phyloP scores from a whole-genome alignment of 1,140 invertebrate genomes.

The Drosophila punjabiensis region DNA sequence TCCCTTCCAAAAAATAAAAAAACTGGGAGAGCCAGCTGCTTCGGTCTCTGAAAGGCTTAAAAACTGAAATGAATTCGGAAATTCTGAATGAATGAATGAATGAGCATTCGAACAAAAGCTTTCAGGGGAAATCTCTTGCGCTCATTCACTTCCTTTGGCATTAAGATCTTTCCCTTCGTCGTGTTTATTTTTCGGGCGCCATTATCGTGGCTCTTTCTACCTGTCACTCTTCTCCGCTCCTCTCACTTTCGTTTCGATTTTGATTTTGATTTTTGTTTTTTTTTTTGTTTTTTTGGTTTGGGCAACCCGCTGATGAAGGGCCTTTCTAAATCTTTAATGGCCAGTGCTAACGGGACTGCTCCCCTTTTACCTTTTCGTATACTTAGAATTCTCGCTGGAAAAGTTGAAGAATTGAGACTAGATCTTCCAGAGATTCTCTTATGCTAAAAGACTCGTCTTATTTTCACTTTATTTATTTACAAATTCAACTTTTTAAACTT shows the following conservation, averaged over 20 bases:
- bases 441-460: neutral
- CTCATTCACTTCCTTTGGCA: constrained; percentile 11
- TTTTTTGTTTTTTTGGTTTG: neutral
- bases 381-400: constrained; percentile 12
- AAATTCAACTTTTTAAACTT: neutral
- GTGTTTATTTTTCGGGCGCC: constrained; percentile 12
- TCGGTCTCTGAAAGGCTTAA: neutral
- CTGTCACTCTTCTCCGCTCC: constrained; percentile 40
- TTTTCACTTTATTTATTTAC: neutral
- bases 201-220: constrained; percentile 24
- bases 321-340: constrained; percentile 58
- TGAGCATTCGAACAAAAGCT: constrained; percentile 7
- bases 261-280: constrained; percentile 1
- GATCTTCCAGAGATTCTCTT: neutral
- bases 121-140: neutral
- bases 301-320: constrained; percentile 36
- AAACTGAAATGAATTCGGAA: neutral
- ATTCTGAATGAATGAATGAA: neutral
- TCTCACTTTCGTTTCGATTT: constrained; percentile 52
- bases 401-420: neutral
- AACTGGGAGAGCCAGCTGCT: constrained; percentile 4
- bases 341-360: constrained; percentile 12
- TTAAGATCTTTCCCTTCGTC: neutral
- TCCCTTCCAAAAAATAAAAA: neutral
- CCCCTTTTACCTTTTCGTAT: constrained; percentile 39